Evolutionary conservation across 2,113 vertebrate genomes (phyloP), one percentile per base, ranked within the genome.

Genomic region (Oncorhynchus clarkii): DNA sequence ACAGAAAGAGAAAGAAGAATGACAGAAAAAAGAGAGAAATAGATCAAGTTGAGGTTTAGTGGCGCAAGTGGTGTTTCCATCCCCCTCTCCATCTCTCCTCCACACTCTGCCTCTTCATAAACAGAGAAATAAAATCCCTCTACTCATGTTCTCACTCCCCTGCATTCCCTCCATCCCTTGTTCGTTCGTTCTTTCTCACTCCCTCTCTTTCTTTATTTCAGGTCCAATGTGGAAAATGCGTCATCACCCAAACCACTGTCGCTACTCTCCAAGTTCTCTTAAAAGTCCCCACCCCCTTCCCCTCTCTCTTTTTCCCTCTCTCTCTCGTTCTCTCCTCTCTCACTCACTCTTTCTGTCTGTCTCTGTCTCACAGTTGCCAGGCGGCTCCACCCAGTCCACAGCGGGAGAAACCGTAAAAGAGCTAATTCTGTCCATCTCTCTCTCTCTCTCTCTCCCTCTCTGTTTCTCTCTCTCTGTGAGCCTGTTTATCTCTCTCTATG

Each of bases 191-290:
- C 34, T 71, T 11, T 12, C 20, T 57, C 16, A 3, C 6, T 73
- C 71, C 76, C 77, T 26, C 59, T 67, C 45, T 49, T 65, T 26
- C 72, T 84, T 82, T 85, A 77, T 83, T 79, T 74, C 78, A 72
- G 79, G 77, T 86, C 85, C 85, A 82, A 82, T 91, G 85, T 93
- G 93, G 93, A 94, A 94, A 94, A 93, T 89, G 83, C 78, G 87
- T 87, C 91, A 91, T 93, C 91, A 92, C 86, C 14, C 80, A 90
- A 92, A 93, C 92, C 92, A 69, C 87, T 18, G 64, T 18, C 14
- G 78, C 77, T 60, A 80, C 79, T 72, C 49, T 88, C 90, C 89
- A 91, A 88, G 76, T 84, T 54, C 86, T 90, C 91, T 5, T 67
- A 29, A 67, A 67, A 67, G 65, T 67, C 86, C 85, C 87, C 83